A percentile compares a stretch with the other conserved stretches of the same genome.
phyloP scores from a whole-genome alignment of 2,888 invertebrate genomes.

The Zhengitettix transpicula region DNA sequence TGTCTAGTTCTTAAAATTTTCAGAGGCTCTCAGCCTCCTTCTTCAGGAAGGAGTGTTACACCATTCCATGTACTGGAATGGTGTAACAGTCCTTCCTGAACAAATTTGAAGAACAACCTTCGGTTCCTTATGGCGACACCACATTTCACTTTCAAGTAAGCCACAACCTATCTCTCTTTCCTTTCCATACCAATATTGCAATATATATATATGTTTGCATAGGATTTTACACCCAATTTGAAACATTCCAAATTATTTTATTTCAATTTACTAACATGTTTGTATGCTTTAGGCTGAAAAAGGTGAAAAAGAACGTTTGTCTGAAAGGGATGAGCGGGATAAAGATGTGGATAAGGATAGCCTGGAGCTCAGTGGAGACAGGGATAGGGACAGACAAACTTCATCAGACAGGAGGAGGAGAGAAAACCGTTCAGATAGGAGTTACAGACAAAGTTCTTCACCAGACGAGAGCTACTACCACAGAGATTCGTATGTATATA shows the following conservation, averaged over 20 bases:
- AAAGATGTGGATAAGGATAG: conserved; percentile 1
- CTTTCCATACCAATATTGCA: too few species aligned
- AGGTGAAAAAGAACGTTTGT: conserved; percentile 24
- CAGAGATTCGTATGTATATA: conserved; percentile 8
- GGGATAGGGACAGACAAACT: conserved; percentile 7
- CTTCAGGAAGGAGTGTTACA: too few species aligned
- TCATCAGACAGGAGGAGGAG: conserved; percentile 4
- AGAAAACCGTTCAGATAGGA: conserved; percentile 6
- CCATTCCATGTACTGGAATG: too few species aligned
- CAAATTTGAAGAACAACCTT: too few species aligned
- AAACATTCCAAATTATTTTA: background rate
- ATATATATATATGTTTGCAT: too few species aligned
- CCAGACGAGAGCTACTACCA: conserved; percentile 16
- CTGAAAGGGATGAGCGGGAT: conserved; percentile 3
- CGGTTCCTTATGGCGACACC: too few species aligned
- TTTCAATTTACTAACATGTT: conserved; percentile 2
- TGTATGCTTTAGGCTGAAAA: conserved; percentile 17
- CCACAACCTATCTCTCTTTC: too few species aligned
- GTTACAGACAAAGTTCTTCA: conserved; percentile 14
- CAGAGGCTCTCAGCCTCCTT: too few species aligned
- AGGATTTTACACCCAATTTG: background rate
- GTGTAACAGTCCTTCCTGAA: too few species aligned
- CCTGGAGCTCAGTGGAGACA: conserved; percentile 7
- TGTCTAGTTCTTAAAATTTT: too few species aligned
- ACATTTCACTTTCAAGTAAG: too few species aligned